Base-by-base conservation (phyloP, 2,113 vertebrate genomes). In the Mobula birostris region DNA sequence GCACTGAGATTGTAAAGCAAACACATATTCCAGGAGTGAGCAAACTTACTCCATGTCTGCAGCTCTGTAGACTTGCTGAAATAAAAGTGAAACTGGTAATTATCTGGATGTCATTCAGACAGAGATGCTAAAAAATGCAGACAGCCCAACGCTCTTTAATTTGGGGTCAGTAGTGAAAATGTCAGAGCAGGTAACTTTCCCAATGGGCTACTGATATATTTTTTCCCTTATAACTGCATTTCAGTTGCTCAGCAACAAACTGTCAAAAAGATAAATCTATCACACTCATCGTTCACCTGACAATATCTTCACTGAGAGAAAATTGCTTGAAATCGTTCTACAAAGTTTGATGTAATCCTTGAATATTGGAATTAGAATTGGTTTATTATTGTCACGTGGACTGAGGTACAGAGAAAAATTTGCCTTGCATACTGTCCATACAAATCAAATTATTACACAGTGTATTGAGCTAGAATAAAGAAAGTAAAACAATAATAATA, bases 181-280 rank as follows among this genome's bases (percentile, higher is more conserved):
- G 83, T 88, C 83, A 88, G 58, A 61, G 85, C 61, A 68, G 61
- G n/a, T 90, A 90, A 90, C 66, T 66, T n/a, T 90, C 85, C 85
- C 85, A 8, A 90, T 90, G 6, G 85, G 12, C 15, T 32, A 6
- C 32, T 17, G n/a, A 29, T 58, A 14, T 61, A 90, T 17, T 32
- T n/a, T n/a, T 88, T 19, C 85, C 14, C 85, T 66, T 7, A 2
- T 90, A 66, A 29, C 63, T 19, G 61, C 15, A 66, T 66, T 61
- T 2, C 15, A 15, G 85, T 90, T 90, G 85, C 85, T 90, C 29
- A 32, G 85, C 85, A 66, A 90, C 61, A 68, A 66, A 58, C n/a
- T 66, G 85, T 90, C 61, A 90, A 90, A 19, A 66, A 19, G 83
- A 19, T 63, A 19, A 68, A 90, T 90, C 61, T 19, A 68, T 66